Conservation (phyloP, 2,888 invertebrate species). For the Mesopsocus fuscifrons region DNA sequence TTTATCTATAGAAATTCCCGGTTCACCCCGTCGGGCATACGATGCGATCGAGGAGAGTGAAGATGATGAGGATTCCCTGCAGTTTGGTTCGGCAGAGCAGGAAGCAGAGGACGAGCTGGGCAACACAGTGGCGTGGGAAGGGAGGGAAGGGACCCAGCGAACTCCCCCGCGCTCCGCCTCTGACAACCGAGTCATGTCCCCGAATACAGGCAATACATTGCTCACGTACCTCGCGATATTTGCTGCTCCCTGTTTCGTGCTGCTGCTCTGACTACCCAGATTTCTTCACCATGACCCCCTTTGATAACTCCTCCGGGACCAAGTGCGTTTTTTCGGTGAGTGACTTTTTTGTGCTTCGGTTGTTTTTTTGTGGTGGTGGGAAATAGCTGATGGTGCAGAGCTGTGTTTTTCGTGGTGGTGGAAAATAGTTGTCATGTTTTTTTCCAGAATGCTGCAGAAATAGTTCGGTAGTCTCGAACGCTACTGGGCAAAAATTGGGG, state of each 20-base stretch:
- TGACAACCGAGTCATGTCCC: not conserved
- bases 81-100: conserved; percentile 50
- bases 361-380: not conserved
- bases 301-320: not conserved
- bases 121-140: conserved; percentile 20
- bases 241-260: not conserved
- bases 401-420: not conserved
- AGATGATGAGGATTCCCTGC: conserved; percentile 33
- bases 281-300: not conserved
- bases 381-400: not conserved
- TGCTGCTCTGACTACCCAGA: not conserved
- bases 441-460: too few relatives aligned
- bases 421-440: too few relatives aligned
- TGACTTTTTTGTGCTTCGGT: not conserved
- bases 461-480: too few relatives aligned
- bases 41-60: conserved; percentile 17
- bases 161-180: not conserved
- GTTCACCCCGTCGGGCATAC: conserved; percentile 29
- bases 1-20: conserved; percentile 68
- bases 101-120: conserved; percentile 40
- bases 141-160: not conserved
- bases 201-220: too few relatives aligned
- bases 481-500: too few relatives aligned
- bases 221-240: not conserved
- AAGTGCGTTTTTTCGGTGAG: not conserved